Evolutionary conservation across 2,797 vertebrate species (phyloP).

Genomic region (Microctenopoma stevenorrisi): DNA sequence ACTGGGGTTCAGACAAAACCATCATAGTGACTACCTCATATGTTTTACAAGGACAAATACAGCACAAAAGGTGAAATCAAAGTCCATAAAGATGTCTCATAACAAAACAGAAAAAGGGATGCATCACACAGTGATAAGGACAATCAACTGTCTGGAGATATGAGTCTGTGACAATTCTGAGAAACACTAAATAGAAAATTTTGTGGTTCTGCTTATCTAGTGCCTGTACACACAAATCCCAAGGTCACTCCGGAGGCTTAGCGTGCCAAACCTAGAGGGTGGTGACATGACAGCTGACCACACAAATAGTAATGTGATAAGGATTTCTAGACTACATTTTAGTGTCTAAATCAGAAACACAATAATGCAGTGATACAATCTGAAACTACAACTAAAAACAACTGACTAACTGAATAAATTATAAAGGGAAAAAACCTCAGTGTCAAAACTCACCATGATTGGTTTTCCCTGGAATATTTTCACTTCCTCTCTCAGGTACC

Average conservation of each 20-base stretch:
- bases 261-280: background rate
- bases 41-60: slow-evolving; percentile 1
- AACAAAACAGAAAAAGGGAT: slow-evolving; percentile 28
- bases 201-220: slow-evolving; percentile 32
- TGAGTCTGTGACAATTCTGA: background rate
- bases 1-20: slow-evolving; percentile 68
- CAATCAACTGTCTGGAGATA: slow-evolving; percentile 36
- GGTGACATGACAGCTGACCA: slow-evolving; percentile 18
- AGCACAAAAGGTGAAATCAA: slow-evolving; percentile 7
- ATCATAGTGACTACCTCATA: background rate
- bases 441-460: slow-evolving; percentile 90
- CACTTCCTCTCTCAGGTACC: slow-evolving; percentile 97
- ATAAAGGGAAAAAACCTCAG: background rate
- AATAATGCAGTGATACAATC: background rate
- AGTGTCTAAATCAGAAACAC: slow-evolving; percentile 1
- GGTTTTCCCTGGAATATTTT: slow-evolving; percentile 99
- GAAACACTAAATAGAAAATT: slow-evolving; percentile 1
- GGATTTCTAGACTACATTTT: background rate
- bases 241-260: slow-evolving; percentile 46
- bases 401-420: background rate
- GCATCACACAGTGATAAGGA: slow-evolving; percentile 38
- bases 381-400: background rate
- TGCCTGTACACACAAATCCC: slow-evolving; percentile 34
- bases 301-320: slow-evolving; percentile 23
- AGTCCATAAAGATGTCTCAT: slow-evolving; percentile 8